These are phyloP conservation scores for Crossocerus cetratus DNA, from an alignment of 2,888 invertebrate species.

Conservation along the genomic window DNA sequence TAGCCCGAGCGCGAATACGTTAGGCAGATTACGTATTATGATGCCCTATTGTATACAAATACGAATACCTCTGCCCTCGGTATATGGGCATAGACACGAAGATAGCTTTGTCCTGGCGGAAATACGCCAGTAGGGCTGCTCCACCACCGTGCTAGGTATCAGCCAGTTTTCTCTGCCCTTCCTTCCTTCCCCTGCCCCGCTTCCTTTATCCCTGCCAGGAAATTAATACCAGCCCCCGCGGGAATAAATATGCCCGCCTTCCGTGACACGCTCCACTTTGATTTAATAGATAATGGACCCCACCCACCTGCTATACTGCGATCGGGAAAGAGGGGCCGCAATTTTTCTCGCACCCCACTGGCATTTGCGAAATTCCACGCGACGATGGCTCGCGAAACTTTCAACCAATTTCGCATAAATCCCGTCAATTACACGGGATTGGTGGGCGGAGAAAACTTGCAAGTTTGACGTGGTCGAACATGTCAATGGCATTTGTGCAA, in stretches of 20 bases:
- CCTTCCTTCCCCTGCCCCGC: neutral
- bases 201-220: slow-evolving; percentile 25
- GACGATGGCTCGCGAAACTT: no score
- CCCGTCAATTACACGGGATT: no score
- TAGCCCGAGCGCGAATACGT: slow-evolving; percentile 67
- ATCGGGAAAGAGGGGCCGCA: no score
- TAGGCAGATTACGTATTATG: slow-evolving; percentile 73
- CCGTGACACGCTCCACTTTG: no score
- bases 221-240: slow-evolving; percentile 6
- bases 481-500: slow-evolving; percentile 15
- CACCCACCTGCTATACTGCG: no score
- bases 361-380: no score
- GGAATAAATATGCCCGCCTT: no score
- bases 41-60: slow-evolving; percentile 76
- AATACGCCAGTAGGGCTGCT: slow-evolving; percentile 43
- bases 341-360: neutral
- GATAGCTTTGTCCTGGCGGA: slow-evolving; percentile 62
- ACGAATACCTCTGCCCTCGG: slow-evolving; percentile 59
- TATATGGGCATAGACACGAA: slow-evolving; percentile 58
- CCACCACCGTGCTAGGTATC: slow-evolving; percentile 20
- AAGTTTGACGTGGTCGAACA: neutral
- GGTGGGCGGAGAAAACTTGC: neutral
- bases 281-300: no score
- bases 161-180: neutral
- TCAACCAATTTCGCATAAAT: no score